phyloP scores from a whole-genome alignment of 1,140 invertebrate species.

The Hesperophylax magnus region DNA sequence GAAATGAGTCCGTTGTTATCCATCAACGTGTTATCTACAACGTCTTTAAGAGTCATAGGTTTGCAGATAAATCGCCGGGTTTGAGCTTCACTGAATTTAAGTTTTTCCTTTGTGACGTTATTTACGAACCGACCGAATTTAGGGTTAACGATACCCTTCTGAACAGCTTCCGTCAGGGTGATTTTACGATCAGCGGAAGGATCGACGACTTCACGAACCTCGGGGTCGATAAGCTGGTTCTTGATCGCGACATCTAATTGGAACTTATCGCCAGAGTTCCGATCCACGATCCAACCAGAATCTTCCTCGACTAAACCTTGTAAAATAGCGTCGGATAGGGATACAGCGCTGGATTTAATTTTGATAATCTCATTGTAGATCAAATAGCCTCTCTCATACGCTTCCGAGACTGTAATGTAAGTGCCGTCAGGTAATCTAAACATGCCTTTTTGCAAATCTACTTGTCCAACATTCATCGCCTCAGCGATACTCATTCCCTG shows the following conservation, averaged over 20 bases:
- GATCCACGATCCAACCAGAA: constrained; percentile 84
- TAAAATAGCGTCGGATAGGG: constrained; percentile 85
- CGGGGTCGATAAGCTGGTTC: constrained; percentile 82
- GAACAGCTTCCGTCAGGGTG: constrained; percentile 84
- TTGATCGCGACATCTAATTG: constrained; percentile 85
- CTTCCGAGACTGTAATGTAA: constrained; percentile 84
- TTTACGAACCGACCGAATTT: constrained; percentile 86
- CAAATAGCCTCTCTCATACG: constrained; percentile 82
- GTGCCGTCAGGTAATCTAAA: constrained; percentile 77
- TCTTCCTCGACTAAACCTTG: constrained; percentile 84
- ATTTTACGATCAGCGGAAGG: constrained; percentile 83
- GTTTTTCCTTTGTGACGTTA: constrained; percentile 78
- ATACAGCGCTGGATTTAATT: constrained; percentile 81
- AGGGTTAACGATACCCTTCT: constrained; percentile 82
- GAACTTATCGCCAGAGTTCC: constrained; percentile 86
- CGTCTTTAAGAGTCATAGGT: constrained; percentile 92
- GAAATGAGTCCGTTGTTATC: constrained; percentile 84
- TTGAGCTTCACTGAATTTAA: constrained; percentile 85
- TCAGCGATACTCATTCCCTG: constrained; percentile 78
- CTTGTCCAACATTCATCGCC: constrained; percentile 83
- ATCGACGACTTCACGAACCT: constrained; percentile 86
- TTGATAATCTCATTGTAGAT: constrained; percentile 80
- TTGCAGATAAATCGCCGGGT: constrained; percentile 85
- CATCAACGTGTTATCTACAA: constrained; percentile 84
- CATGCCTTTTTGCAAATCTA: constrained; percentile 84